A percentile compares a stretch with the other conserved stretches of the same genome.
These are phyloP conservation scores for Calliphora vicina DNA, from an alignment of 1,140 invertebrate genomes.

Conservation along the genomic window DNA sequence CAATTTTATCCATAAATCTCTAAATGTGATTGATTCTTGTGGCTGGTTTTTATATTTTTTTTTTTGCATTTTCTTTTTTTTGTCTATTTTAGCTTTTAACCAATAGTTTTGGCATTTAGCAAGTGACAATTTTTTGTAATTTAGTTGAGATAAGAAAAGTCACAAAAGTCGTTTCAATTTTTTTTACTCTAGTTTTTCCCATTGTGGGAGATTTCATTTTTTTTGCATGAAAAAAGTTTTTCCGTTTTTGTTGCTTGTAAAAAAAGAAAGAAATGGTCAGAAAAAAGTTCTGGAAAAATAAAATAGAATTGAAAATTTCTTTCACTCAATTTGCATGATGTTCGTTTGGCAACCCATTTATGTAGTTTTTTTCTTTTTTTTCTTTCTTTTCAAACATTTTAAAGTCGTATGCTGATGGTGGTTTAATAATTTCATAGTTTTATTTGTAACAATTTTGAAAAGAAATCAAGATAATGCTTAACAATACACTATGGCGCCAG, in stretches of 20 bases:
- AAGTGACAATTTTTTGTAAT: background rate
- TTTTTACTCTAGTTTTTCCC: background rate
- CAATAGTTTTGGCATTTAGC: background rate
- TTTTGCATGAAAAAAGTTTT: background rate
- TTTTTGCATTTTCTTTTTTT: background rate
- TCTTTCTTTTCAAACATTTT: background rate
- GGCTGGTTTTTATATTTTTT: background rate
- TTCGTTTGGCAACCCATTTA: background rate
- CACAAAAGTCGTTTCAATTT: background rate
- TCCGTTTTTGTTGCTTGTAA: background rate
- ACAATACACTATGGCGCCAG: too few relatives aligned
- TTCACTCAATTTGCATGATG: background rate
- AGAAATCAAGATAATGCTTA: too few relatives aligned
- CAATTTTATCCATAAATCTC: background rate
- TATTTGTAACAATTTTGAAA: too few relatives aligned
- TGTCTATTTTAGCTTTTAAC: background rate
- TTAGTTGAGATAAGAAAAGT: background rate
- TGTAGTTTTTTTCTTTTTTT: background rate
- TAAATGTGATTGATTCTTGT: background rate
- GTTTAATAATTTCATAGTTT: too few relatives aligned
- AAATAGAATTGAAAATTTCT: background rate
- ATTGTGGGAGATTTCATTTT: background rate
- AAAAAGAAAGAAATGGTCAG: background rate
- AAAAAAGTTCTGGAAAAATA: background rate
- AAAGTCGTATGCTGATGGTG: background rate